These are phyloP conservation scores for Eublepharis macularius DNA, from an alignment of 2,113 vertebrate genomes.

Conservation along the genomic window DNA sequence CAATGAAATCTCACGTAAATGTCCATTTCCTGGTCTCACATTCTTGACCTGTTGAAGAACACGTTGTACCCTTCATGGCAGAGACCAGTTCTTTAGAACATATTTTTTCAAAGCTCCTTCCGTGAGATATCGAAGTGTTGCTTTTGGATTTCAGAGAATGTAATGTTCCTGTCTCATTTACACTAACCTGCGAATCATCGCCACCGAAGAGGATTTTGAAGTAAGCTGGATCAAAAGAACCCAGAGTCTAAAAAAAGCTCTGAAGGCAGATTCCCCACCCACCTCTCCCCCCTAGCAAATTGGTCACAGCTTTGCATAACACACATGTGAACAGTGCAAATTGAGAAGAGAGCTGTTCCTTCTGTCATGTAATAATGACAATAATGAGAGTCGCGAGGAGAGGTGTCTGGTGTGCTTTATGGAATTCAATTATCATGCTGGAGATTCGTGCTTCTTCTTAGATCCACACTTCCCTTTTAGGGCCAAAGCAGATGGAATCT, in stretches of 20 bases:
- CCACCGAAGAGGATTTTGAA: neutral
- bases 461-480: neutral
- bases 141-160: neutral
- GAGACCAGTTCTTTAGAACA: neutral
- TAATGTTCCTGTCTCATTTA: slow-evolving; percentile 4
- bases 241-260: neutral
- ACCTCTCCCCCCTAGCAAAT: neutral
- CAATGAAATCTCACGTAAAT: neutral
- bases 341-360: neutral
- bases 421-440: neutral
- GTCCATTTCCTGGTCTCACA: neutral
- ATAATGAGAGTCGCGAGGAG: neutral
- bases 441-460: neutral
- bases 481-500: neutral
- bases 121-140: neutral
- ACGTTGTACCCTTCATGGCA: neutral
- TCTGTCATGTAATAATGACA: neutral
- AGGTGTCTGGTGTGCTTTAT: neutral
- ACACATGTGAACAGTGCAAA: neutral
- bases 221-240: neutral
- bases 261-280: neutral
- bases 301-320: neutral
- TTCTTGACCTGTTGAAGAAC: neutral
- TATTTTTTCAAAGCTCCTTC: neutral
- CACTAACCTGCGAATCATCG: neutral